These are phyloP conservation scores for Spatula clypeata DNA, from an alignment of 2,797 vertebrate genomes.

Conservation along the genomic window DNA sequence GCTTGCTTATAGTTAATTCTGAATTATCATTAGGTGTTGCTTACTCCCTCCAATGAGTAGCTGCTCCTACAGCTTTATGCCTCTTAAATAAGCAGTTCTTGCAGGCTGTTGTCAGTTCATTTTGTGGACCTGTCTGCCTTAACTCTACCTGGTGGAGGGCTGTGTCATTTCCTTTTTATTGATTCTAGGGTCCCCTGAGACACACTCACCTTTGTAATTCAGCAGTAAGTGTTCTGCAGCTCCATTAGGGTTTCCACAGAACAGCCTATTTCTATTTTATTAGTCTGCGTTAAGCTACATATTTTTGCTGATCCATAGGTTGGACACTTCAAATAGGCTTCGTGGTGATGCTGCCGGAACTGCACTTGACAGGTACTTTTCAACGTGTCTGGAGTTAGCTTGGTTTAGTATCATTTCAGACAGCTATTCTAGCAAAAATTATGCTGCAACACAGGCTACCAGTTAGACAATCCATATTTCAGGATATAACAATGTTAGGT, in stretches of 20 bases:
- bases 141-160: background rate
- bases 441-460: background rate
- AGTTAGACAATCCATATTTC: conserved; percentile 44
- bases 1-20: background rate
- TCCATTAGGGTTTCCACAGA: background rate
- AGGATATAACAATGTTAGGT: conserved; percentile 38
- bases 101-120: conserved; percentile 20
- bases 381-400: background rate
- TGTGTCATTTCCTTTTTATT: background rate
- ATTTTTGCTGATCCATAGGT: conserved; percentile 25
- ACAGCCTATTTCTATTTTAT: conserved; percentile 41
- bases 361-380: conserved; percentile 53
- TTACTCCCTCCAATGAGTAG: background rate
- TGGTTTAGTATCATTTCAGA: conserved; percentile 30
- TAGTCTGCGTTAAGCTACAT: conserved; percentile 10
- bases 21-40: background rate
- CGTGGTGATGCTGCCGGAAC: background rate
- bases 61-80: background rate
- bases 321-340: conserved; percentile 16
- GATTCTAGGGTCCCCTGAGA: background rate
- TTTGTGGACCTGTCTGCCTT: conserved; percentile 41
- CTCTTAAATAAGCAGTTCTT: conserved; percentile 36
- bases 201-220: background rate
- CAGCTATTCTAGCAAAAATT: conserved; percentile 55
- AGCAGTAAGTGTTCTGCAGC: conserved; percentile 1